These are phyloP conservation scores for Lophius piscatorius DNA, from an alignment of 2,113 vertebrate species.

Conservation along the genomic window DNA sequence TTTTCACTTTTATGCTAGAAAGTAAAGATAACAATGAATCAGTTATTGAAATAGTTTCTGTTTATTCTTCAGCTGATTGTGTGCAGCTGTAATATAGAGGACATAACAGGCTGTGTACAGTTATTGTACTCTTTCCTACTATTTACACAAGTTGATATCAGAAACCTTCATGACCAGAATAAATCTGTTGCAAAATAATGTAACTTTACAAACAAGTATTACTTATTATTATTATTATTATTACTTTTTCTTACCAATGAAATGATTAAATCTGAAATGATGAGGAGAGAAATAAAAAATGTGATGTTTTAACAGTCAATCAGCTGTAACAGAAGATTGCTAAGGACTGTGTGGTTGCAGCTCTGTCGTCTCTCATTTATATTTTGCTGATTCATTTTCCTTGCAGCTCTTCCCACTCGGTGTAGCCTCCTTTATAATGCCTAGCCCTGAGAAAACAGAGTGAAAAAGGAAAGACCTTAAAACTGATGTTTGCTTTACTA, in stretches of 20 bases:
- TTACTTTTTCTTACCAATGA: no score
- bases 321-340: neutral
- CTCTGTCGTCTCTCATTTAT: neutral
- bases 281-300: no score
- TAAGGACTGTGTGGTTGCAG: neutral
- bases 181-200: no score
- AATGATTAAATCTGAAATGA: no score
- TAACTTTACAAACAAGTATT: no score
- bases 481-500: neutral
- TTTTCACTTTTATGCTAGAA: neutral
- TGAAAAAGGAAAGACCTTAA: neutral
- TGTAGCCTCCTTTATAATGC: constrained; percentile 76
- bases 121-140: no score
- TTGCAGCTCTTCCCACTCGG: constrained; percentile 67
- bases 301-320: neutral
- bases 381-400: constrained; percentile 29
- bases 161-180: no score
- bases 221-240: no score
- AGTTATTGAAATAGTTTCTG: neutral
- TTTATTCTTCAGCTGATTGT: no score
- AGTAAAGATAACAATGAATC: neutral
- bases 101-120: no score
- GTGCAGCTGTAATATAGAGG: no score
- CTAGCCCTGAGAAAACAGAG: constrained; percentile 60
- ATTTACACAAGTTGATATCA: no score